Evolutionary conservation across 2,113 vertebrate species (phyloP).

Genomic region (Pseudopodoces humilis): DNA sequence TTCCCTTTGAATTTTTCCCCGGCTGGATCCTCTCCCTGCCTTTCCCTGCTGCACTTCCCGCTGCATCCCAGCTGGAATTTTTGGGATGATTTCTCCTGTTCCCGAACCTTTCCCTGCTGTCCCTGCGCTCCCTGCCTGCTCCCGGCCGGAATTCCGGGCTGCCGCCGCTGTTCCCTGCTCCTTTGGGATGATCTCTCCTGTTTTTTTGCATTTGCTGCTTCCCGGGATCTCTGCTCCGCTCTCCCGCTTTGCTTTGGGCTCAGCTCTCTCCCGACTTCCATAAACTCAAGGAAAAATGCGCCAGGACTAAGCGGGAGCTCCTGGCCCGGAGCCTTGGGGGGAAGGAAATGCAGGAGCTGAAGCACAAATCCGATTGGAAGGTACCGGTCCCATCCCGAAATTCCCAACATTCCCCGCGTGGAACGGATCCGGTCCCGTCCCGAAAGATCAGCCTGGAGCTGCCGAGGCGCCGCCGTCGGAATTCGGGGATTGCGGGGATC

Average conservation of each 20-base stretch:
- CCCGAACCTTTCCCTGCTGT: too few relatives aligned
- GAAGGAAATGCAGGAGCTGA: constrained; percentile 66
- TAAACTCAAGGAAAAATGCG: constrained; percentile 89
- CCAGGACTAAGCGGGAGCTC: constrained; percentile 90
- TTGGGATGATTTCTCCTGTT: background rate
- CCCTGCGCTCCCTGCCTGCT: background rate
- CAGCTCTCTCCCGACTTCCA: constrained; percentile 91
- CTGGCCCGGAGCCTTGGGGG: constrained; percentile 88
- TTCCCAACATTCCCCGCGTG: background rate
- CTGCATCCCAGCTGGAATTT: background rate
- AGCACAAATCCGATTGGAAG: background rate
- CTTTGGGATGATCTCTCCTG: too few relatives aligned
- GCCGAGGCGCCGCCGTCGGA: rapidly evolving
- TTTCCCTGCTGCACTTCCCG: background rate
- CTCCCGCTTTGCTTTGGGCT: constrained; percentile 62
- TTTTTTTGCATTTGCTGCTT: constrained; percentile 43
- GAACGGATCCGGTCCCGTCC: too few relatives aligned
- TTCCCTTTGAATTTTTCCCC: background rate
- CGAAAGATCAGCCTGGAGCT: background rate
- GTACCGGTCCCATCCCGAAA: background rate
- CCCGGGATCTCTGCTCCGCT: constrained; percentile 71
- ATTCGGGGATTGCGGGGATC: background rate
- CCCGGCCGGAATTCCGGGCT: background rate
- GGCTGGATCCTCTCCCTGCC: background rate
- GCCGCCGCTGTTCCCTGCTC: too few relatives aligned